phyloP scores from a whole-genome alignment of 30 jellyfish, hydroid and myxozoan species.

The Rhopilema esculentum region DNA sequence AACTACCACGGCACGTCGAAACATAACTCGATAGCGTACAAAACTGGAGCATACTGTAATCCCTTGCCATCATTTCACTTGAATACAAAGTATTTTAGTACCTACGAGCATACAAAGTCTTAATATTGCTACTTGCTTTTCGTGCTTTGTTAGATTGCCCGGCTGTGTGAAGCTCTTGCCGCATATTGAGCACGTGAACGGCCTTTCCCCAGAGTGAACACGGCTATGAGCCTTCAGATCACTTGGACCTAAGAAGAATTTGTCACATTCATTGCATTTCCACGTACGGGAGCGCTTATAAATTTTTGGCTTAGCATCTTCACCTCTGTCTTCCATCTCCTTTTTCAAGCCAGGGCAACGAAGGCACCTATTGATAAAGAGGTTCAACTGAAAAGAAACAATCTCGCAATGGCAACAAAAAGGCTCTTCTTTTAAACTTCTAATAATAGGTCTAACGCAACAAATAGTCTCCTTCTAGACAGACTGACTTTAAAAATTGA shows the following conservation, averaged over 20 bases:
- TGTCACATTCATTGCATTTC: conserved; percentile 68
- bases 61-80: too few relatives aligned
- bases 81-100: not conserved
- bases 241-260: conserved; percentile 77
- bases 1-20: too few relatives aligned
- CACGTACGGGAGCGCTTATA: conserved; percentile 49
- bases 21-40: too few relatives aligned
- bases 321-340: conserved; percentile 56
- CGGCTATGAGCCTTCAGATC: conserved; percentile 69
- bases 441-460: too few relatives aligned
- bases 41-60: too few relatives aligned
- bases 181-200: conserved; percentile 54
- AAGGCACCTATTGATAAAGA: not conserved
- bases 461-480: too few relatives aligned
- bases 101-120: not conserved
- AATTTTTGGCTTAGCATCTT: conserved; percentile 13
- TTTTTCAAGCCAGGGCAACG: conserved; percentile 54
- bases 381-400: not conserved
- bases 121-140: conserved; percentile 14
- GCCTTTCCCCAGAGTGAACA: conserved; percentile 77
- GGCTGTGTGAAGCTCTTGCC: conserved; percentile 71
- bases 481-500: too few relatives aligned
- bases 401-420: not conserved
- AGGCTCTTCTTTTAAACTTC: too few relatives aligned
- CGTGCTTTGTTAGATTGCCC: conserved; percentile 74